Conservation (phyloP, 2,113 vertebrate species). For the Sebastes fasciatus region DNA sequence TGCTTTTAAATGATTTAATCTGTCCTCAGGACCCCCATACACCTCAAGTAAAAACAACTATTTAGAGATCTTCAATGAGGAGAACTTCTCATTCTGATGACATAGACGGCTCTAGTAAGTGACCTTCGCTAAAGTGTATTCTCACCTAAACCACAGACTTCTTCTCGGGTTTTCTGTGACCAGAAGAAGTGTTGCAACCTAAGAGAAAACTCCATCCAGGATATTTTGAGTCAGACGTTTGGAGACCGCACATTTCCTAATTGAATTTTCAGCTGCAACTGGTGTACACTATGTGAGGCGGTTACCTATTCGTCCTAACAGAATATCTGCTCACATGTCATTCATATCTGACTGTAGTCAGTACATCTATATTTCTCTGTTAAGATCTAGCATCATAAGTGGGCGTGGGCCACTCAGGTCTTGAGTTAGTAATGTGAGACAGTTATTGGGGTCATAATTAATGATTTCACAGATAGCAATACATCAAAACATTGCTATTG, state of each 20-base stretch:
- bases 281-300: not conserved
- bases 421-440: not conserved
- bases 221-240: constrained; percentile 46
- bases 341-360: not conserved
- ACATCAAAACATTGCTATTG: constrained; percentile 22
- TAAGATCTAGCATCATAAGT: not conserved
- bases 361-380: not conserved
- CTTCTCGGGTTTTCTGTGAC: constrained; percentile 35
- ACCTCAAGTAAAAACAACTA: constrained; percentile 16
- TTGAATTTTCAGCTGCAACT: constrained; percentile 29
- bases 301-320: not conserved
- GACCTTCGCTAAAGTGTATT: constrained; percentile 33
- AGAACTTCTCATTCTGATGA: constrained; percentile 44
- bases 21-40: not conserved
- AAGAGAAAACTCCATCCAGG: constrained; percentile 26
- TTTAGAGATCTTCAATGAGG: constrained; percentile 2
- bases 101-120: constrained; percentile 29
- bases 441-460: constrained; percentile 3
- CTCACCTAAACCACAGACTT: constrained; percentile 54
- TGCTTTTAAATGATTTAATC: not conserved
- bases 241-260: constrained; percentile 30
- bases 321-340: not conserved
- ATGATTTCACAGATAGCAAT: not conserved
- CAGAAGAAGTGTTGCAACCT: constrained; percentile 41
- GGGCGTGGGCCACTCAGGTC: not conserved